Conservation (phyloP, 1,140 invertebrate species). For the Bombus pascuorum region DNA sequence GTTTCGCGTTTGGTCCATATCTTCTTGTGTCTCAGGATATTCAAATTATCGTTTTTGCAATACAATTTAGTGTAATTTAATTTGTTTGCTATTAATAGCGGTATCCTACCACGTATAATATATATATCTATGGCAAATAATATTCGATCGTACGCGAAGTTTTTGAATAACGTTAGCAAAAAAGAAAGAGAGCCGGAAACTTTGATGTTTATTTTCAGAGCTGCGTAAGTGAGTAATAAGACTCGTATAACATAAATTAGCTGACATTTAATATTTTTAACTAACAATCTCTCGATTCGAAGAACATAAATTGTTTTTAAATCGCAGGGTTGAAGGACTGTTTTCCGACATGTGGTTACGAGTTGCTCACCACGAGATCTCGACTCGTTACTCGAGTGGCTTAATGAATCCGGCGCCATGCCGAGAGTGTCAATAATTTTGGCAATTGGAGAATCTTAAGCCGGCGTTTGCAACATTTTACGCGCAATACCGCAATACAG, state of each 20-base stretch:
- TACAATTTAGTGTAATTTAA: background rate
- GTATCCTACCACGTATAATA: background rate
- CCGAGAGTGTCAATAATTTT: slow-evolving; percentile 38
- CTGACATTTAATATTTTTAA: background rate
- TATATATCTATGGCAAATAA: background rate
- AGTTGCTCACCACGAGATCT: background rate
- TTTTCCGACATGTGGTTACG: background rate
- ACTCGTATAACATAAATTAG: background rate
- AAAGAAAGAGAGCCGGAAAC: background rate
- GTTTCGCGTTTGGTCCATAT: background rate
- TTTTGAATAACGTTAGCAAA: background rate
- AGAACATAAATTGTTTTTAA: background rate
- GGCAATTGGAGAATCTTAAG: slow-evolving; percentile 37
- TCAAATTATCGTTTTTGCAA: background rate
- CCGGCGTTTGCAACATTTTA: slow-evolving; percentile 33
- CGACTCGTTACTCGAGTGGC: slow-evolving; percentile 14
- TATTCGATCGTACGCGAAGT: background rate
- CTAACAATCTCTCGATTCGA: background rate
- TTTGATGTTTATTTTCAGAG: no score
- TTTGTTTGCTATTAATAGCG: background rate
- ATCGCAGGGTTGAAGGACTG: background rate
- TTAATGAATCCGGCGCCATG: slow-evolving; percentile 16
- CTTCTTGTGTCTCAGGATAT: background rate
- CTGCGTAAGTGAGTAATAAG: background rate
- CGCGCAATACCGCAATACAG: slow-evolving; percentile 3